Conservation (phyloP, 2,888 invertebrate genomes). For the Xestia sexstrigata region DNA sequence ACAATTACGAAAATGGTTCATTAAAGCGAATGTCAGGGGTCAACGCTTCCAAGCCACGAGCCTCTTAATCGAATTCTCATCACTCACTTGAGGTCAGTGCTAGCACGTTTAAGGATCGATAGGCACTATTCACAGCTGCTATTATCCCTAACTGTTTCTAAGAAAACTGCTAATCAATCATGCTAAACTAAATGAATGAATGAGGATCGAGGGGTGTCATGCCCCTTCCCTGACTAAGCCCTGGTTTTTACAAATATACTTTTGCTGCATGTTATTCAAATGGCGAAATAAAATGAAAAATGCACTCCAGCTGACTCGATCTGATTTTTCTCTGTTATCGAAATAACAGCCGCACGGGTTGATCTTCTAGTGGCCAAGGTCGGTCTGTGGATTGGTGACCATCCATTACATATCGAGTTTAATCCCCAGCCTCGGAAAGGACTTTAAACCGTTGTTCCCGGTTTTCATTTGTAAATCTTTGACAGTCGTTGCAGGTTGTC, state of each 20-base stretch:
- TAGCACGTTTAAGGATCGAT: not conserved
- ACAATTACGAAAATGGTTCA: slow-evolving; percentile 11
- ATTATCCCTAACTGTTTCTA: not conserved
- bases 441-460: not conserved
- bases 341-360: too few species aligned
- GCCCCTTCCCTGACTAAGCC: too few species aligned
- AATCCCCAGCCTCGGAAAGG: not conserved
- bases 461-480: too few species aligned
- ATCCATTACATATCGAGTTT: not conserved
- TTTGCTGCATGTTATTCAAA: not conserved
- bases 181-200: not conserved
- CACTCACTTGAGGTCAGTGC: not conserved
- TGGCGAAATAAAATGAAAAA: not conserved
- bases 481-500: too few species aligned
- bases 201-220: too few species aligned
- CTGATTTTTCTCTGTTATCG: not conserved
- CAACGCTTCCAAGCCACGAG: slow-evolving; percentile 5
- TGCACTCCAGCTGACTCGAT: not conserved
- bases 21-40: slow-evolving; percentile 19
- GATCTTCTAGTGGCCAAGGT: not conserved
- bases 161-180: not conserved
- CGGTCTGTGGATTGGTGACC: not conserved
- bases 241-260: too few species aligned
- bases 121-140: not conserved
- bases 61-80: not conserved